Percentiles rank a stretch among this genome's conserved stretches.
phyloP scores from a whole-genome alignment of 2,113 vertebrate species.

The Psammodynastes pulverulentus region DNA sequence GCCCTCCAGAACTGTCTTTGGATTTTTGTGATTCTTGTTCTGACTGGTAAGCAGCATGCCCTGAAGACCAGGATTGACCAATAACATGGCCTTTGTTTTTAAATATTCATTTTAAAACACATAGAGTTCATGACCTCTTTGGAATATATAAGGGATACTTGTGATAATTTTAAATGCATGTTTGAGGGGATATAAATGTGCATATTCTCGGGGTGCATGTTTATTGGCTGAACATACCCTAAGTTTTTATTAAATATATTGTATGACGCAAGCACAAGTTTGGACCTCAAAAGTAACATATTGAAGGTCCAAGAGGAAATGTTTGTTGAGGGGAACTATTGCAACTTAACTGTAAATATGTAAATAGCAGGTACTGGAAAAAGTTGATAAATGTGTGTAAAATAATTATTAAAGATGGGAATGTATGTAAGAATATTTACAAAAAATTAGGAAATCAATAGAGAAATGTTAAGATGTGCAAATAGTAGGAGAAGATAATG shows the following conservation, averaged over 20 bases:
- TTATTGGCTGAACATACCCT: not conserved
- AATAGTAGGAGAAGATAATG: not conserved
- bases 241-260: not conserved
- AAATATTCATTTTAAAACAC: not conserved
- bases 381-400: not conserved
- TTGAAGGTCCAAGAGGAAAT: not conserved
- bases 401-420: not conserved
- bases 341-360: not conserved
- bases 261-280: not conserved
- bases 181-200: not conserved
- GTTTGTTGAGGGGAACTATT: not conserved
- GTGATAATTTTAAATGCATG: not conserved
- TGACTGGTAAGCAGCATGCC: conserved; percentile 82
- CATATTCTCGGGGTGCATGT: not conserved
- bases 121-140: not conserved
- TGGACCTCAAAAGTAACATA: not conserved
- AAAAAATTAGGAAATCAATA: not conserved
- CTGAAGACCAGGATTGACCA: not conserved
- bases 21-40: conserved; percentile 97
- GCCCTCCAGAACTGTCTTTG: conserved; percentile 86
- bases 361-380: not conserved
- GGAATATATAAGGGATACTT: not conserved
- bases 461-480: not conserved
- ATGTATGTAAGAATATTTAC: not conserved
- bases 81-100: not conserved